phyloP scores from a whole-genome alignment of 2,797 vertebrate genomes.

The Taenioides sp. region DNA sequence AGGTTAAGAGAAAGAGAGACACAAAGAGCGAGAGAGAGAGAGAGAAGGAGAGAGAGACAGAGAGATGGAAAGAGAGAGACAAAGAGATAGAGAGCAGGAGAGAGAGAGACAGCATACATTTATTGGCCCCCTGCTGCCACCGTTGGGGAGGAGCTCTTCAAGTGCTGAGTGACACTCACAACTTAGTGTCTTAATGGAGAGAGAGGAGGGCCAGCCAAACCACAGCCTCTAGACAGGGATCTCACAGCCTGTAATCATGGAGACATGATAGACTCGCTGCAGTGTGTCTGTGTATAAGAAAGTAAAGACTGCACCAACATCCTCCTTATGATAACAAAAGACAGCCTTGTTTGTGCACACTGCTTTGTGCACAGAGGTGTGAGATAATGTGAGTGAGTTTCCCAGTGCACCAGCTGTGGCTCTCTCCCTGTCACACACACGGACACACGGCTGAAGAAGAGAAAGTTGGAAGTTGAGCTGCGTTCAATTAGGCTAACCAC shows the following conservation, averaged over 20 bases:
- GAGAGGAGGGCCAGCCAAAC: conserved; percentile 72
- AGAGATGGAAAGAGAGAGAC: too few species aligned
- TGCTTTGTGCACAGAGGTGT: conserved; percentile 29
- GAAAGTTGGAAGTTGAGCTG: conserved; percentile 75
- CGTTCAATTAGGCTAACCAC: conserved; percentile 77
- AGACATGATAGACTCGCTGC: conserved; percentile 60
- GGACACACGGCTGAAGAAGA: conserved; percentile 47
- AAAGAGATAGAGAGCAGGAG: too few species aligned
- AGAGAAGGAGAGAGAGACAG: too few species aligned
- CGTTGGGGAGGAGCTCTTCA: conserved; percentile 58
- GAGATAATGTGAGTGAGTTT: conserved; percentile 29
- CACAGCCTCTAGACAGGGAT: conserved; percentile 71
- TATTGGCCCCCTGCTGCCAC: conserved; percentile 68
- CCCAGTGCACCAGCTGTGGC: conserved; percentile 50
- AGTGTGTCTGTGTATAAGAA: conserved; percentile 14
- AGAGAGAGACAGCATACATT: conserved; percentile 40
- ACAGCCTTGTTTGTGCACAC: conserved; percentile 17
- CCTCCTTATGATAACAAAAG: conserved; percentile 29
- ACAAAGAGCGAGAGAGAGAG: too few species aligned
- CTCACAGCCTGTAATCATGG: conserved; percentile 72
- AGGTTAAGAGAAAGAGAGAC: too few species aligned
- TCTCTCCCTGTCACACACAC: conserved; percentile 14
- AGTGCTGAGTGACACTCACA: conserved; percentile 73
- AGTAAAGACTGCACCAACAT: conserved; percentile 19
- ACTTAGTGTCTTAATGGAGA: conserved; percentile 75